Base-by-base conservation (phyloP, 2,797 vertebrate species). In the Syndactyla subalaris region DNA sequence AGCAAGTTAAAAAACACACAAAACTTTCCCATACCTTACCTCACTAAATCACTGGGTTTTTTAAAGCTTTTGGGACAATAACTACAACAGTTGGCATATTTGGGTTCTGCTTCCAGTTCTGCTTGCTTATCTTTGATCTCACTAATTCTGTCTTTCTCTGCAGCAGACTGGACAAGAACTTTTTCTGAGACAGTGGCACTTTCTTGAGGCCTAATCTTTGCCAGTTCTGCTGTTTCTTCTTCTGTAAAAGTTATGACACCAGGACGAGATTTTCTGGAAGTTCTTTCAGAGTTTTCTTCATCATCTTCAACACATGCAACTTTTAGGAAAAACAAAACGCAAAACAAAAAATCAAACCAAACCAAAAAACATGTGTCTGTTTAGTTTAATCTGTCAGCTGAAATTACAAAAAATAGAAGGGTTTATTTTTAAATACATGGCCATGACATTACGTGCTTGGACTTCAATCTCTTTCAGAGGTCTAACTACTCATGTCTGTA, bases 11-110 rank as follows among this genome's bases (percentile, higher is more conserved):
- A 89, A 89, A 93, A 65, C 4, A 66, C 0, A 6, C 1, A 34
- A 63, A 54, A 32, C 14, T 72, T 59, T 66, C 61, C 52, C 10
- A 9, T 19, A 46, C 19, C 97, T 98, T 98, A 99, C 99, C 99
- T 99, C 96, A 99, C 98, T 7, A 99, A 97, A 97, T 99, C 99
- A 16, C 99, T 99, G 95, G 99, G 99, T 93, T 99, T 99, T 98
- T 99, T 99, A 97, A 99, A 99, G 97, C 99, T 99, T 98, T 99
- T 99, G n/a, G 99, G 99, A 80, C 99, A 99, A 71, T 96, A 99
- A 90, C 85, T 98, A 93, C 99, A 99, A 93, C 99, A 99, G 98
- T 99, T 99, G 88, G 99, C 98, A 12, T 99, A 99, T 97, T 99
- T 99, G 34, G 99, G 99, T 73, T 99, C 99, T 0, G 98, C 98